Percentiles rank a stretch among this genome's conserved stretches.
Evolutionary conservation across 2,888 invertebrate species (phyloP).

Genomic region (Scaptomyza caliginosa): DNA sequence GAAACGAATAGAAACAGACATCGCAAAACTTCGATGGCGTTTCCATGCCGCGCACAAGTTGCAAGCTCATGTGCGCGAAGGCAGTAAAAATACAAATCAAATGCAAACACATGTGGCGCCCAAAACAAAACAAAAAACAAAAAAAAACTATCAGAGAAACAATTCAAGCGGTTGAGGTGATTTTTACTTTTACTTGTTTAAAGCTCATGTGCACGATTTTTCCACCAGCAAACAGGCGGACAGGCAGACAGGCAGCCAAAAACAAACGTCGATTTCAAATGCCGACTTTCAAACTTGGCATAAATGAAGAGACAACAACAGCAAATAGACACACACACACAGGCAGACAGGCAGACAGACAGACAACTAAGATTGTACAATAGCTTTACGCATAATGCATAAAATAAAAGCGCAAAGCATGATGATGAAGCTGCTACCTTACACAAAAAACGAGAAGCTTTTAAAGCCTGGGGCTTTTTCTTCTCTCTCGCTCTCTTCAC

Average conservation of each 20-base stretch:
- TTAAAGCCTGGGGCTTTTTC: constrained; percentile 24
- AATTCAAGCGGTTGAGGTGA: constrained; percentile 63
- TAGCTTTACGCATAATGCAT: constrained; percentile 42
- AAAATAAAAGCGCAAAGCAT: constrained; percentile 9
- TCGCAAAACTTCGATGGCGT: constrained; percentile 10
- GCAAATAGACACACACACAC: not conserved
- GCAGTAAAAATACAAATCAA: constrained; percentile 74
- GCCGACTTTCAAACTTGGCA: constrained; percentile 72
- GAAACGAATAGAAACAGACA: not conserved
- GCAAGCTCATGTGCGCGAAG: constrained; percentile 70
- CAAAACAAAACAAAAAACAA: constrained; percentile 15
- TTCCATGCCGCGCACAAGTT: constrained; percentile 46
- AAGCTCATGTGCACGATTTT: constrained; percentile 77
- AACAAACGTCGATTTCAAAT: constrained; percentile 70
- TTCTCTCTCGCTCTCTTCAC: constrained; percentile 3
- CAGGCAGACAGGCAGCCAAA: constrained; percentile 16
- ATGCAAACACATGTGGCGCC: constrained; percentile 77
- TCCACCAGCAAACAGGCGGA: no score
- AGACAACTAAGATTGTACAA: constrained; percentile 39
- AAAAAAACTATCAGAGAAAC: constrained; percentile 47
- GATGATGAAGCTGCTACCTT: constrained; percentile 53
- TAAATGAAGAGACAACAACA: constrained; percentile 69
- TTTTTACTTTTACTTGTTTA: constrained; percentile 76
- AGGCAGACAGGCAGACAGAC: constrained; percentile 1
- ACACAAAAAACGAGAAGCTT: constrained; percentile 20